Conservation (phyloP, 1,140 invertebrate species). For the Heliconius melpomene region DNA sequence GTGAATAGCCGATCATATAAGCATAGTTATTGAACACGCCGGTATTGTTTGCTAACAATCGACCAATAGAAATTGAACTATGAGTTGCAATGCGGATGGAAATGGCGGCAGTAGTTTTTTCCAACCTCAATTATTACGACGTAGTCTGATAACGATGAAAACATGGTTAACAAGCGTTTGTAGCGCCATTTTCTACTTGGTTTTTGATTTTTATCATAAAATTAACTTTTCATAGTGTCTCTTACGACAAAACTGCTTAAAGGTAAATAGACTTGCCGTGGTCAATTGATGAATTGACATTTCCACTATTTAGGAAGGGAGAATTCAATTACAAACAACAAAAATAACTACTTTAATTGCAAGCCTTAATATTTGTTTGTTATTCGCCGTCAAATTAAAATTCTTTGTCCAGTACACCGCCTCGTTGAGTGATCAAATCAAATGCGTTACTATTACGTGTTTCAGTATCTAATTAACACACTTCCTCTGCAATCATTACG, state of each 20-base stretch:
- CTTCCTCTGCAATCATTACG: conserved; percentile 48
- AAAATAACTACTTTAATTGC: neutral
- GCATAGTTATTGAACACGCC: conserved; percentile 14
- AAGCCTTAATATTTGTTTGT: conserved; percentile 1
- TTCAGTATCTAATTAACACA: conserved; percentile 55
- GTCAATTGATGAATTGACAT: neutral
- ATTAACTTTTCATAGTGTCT: neutral
- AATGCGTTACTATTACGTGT: conserved; percentile 39
- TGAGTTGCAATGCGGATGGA: conserved; percentile 61
- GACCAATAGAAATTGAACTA: conserved; percentile 42
- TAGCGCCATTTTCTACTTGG: conserved; percentile 34
- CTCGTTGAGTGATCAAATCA: conserved; percentile 30
- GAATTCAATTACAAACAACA: neutral
- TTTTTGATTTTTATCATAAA: conserved; percentile 27
- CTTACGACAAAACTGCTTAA: neutral
- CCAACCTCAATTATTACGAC: conserved; percentile 66
- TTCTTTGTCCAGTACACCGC: conserved; percentile 24
- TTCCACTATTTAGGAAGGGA: neutral
- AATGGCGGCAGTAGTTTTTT: conserved; percentile 59
- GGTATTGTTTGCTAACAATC: conserved; percentile 47
- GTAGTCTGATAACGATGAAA: conserved; percentile 73
- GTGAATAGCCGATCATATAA: neutral
- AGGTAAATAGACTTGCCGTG: neutral
- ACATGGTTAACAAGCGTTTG: conserved; percentile 50
- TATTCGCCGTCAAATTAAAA: conserved; percentile 29